A percentile compares a stretch with the other conserved stretches of the same genome.
phyloP scores from a whole-genome alignment of 2,113 vertebrate species.

The Chaetorhynchus papuensis region DNA sequence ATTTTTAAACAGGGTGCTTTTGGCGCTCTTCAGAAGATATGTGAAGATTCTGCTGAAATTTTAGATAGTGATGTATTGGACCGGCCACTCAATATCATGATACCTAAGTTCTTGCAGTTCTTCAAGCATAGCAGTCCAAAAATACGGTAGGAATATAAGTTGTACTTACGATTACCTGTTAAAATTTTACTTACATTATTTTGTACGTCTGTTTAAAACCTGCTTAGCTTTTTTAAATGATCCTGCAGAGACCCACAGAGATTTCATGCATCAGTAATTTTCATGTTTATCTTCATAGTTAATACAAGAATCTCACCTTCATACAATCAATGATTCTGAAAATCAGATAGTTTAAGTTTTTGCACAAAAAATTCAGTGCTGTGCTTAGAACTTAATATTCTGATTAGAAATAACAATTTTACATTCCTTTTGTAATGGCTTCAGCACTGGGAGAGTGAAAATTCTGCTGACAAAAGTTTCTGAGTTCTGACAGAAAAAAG shows the following conservation, averaged over 20 bases:
- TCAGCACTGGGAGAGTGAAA: background rate
- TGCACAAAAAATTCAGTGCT: background rate
- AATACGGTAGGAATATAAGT: conserved; percentile 80
- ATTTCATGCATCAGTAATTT: background rate
- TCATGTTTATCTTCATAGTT: background rate
- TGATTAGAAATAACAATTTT: background rate
- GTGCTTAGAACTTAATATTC: background rate
- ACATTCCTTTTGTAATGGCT: background rate
- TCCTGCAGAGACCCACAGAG: background rate
- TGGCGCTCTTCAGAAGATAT: conserved; percentile 97
- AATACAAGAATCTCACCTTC: background rate
- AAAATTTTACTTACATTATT: background rate
- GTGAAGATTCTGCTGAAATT: conserved; percentile 97
- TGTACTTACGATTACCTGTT: background rate
- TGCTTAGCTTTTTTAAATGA: background rate
- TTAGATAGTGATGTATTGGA: conserved; percentile 96
- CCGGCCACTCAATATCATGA: conserved; percentile 96
- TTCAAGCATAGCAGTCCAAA: conserved; percentile 97
- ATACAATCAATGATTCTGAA: background rate
- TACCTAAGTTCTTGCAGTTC: conserved; percentile 96
- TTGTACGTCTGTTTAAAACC: background rate
- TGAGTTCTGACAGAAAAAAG: background rate
- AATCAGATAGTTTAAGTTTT: background rate
- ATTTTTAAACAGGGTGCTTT: conserved; percentile 84
- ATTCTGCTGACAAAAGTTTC: background rate